These are phyloP conservation scores for Centropus unirufus DNA, from an alignment of 2,113 vertebrate genomes.

Conservation along the genomic window DNA sequence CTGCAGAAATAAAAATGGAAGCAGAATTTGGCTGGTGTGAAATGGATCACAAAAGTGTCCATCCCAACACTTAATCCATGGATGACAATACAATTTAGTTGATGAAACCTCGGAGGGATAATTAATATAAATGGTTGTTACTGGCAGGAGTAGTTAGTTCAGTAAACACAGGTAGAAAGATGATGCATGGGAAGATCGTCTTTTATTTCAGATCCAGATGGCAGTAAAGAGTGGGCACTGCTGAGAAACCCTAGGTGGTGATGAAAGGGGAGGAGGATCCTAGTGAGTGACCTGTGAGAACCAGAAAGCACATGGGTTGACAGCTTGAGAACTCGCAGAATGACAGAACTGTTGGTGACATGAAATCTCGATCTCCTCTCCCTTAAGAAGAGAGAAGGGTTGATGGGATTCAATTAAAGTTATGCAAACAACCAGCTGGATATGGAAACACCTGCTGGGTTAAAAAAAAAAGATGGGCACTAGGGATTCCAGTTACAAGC, in stretches of 20 bases:
- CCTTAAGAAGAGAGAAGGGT: not conserved
- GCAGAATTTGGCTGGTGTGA: not conserved
- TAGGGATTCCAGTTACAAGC: not conserved
- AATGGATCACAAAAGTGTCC: not conserved
- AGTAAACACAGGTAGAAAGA: not conserved
- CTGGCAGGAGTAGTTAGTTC: not conserved
- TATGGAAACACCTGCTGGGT: not conserved
- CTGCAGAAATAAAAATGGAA: not conserved
- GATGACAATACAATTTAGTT: not conserved
- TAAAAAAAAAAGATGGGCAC: not conserved
- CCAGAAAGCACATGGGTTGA: not conserved
- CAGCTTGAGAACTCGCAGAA: not conserved
- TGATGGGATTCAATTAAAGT: not conserved
- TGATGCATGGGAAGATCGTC: not conserved
- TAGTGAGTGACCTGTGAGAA: not conserved
- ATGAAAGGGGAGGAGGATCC: not conserved
- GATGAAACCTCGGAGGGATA: not conserved
- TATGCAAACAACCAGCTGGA: not conserved
- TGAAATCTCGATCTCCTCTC: not conserved
- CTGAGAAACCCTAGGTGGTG: not conserved
- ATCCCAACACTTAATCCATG: accelerated
- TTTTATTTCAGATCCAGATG: not conserved
- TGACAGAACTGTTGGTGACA: not conserved
- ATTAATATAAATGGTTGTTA: not conserved
- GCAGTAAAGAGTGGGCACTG: not conserved